Conservation (phyloP, 2,888 invertebrate genomes). For the Noctua janthe region DNA sequence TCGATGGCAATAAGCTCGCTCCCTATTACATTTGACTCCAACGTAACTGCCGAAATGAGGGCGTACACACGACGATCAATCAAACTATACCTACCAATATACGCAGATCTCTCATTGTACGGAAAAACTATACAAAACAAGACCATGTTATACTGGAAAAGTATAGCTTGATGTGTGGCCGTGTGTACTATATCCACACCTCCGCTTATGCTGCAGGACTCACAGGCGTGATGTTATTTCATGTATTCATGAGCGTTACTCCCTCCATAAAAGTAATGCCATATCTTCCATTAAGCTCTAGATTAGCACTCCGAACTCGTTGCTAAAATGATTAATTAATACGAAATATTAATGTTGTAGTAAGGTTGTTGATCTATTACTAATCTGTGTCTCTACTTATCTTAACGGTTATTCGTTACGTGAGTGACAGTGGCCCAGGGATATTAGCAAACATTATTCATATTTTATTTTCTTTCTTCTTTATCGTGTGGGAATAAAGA, state of each 20-base stretch:
- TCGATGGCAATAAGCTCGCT: background rate
- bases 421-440: constrained; percentile 3
- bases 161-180: too few species aligned
- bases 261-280: constrained; percentile 12
- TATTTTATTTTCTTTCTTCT: too few species aligned
- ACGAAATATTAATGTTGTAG: constrained; percentile 57
- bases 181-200: background rate
- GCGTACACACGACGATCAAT: too few species aligned
- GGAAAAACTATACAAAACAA: too few species aligned
- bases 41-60: background rate
- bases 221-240: too few species aligned
- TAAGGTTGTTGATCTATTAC: constrained; percentile 51
- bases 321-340: constrained; percentile 66
- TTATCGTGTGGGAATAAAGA: too few species aligned
- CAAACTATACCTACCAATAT: too few species aligned
- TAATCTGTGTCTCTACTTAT: constrained; percentile 51
- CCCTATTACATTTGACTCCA: background rate
- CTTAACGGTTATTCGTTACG: constrained; percentile 15
- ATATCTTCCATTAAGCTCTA: constrained; percentile 15
- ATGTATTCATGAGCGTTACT: background rate
- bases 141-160: too few species aligned
- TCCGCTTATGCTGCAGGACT: too few species aligned
- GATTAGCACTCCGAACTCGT: constrained; percentile 45
- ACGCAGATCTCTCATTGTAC: too few species aligned
- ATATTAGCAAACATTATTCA: background rate